These are phyloP conservation scores for Drosophila seguyi DNA, from an alignment of 1,140 invertebrate species.

Conservation along the genomic window DNA sequence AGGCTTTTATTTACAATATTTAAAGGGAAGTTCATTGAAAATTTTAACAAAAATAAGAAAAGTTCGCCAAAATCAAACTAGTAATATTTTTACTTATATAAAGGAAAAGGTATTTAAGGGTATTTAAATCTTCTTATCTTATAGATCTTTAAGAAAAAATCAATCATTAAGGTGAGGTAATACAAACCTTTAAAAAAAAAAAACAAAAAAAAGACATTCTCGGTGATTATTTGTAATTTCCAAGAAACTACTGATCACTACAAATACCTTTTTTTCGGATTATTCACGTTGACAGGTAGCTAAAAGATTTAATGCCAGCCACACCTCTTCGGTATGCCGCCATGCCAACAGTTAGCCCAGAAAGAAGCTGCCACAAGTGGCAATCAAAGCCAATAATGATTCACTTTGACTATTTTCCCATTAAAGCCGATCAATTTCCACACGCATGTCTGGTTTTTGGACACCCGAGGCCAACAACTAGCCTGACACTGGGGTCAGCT, in stretches of 20 bases:
- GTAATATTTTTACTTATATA: background rate
- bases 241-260: background rate
- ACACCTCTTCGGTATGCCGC: slow-evolving; percentile 2
- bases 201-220: background rate
- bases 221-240: background rate
- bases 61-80: background rate
- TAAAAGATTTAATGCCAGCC: slow-evolving; percentile 22
- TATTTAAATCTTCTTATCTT: background rate
- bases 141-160: too few species aligned
- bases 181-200: background rate
- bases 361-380: slow-evolving; percentile 2
- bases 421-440: slow-evolving; percentile 37
- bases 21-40: accelerated
- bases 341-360: slow-evolving; percentile 7
- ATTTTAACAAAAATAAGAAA: background rate
- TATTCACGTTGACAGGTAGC: background rate
- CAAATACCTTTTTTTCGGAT: background rate
- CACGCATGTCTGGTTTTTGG: slow-evolving; percentile 54
- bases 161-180: background rate
- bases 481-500: slow-evolving; percentile 38
- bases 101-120: background rate
- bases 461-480: slow-evolving; percentile 44
- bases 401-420: slow-evolving; percentile 12
- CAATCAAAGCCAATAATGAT: slow-evolving; percentile 47
- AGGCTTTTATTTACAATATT: background rate